These are phyloP conservation scores for Caenorhabditis doughertyi DNA, from an alignment of 2,888 invertebrate genomes.

Conservation along the genomic window DNA sequence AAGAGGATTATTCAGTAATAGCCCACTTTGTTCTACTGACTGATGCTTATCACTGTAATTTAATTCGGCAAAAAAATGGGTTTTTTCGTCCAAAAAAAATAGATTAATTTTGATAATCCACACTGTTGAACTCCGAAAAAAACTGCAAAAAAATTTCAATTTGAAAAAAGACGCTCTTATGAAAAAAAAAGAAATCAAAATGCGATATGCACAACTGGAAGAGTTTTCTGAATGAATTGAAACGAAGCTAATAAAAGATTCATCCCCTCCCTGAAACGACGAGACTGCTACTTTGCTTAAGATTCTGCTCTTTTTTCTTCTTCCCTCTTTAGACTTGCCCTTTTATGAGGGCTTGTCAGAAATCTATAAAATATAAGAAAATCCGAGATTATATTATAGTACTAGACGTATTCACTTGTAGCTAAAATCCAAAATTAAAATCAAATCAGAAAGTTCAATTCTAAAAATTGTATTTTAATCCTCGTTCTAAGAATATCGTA, in stretches of 20 bases:
- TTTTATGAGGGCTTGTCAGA: constrained; percentile 13
- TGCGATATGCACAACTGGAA: background rate
- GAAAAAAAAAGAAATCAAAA: background rate
- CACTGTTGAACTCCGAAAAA: too few species aligned
- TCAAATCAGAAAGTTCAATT: too few species aligned
- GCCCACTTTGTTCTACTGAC: too few species aligned
- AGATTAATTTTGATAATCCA: too few species aligned
- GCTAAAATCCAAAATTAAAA: background rate
- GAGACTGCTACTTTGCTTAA: constrained; percentile 2
- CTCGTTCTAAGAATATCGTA: too few species aligned
- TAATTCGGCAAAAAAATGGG: too few species aligned
- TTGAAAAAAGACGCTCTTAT: background rate
- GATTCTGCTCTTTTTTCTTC: background rate
- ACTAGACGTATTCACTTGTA: background rate
- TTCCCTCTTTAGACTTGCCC: constrained; percentile 4
- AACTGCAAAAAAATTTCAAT: too few species aligned
- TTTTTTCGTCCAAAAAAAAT: too few species aligned
- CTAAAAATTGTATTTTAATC: too few species aligned
- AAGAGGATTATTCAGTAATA: too few species aligned
- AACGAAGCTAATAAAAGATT: constrained; percentile 31
- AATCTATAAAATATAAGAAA: constrained; percentile 26
- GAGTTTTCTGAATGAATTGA: background rate
- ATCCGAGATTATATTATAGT: constrained; percentile 1
- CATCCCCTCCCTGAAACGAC: background rate
- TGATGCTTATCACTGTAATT: too few species aligned